phyloP scores from a whole-genome alignment of 2,888 invertebrate species.

The Nycteola revayana region DNA sequence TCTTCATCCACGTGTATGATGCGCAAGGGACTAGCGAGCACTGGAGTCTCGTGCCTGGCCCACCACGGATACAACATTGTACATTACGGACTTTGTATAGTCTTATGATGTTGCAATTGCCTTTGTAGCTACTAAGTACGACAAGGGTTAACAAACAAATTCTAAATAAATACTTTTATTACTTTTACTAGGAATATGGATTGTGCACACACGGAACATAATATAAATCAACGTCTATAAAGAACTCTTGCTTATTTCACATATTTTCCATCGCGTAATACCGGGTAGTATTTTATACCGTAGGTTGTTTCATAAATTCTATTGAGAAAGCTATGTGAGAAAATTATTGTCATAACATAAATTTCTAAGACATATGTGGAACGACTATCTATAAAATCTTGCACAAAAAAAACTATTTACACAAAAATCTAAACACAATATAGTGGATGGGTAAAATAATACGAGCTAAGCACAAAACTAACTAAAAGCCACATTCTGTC shows the following conservation, averaged over 20 bases:
- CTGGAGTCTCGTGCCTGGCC: conserved; percentile 93
- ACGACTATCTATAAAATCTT: too few relatives aligned
- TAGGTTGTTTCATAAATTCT: conserved; percentile 10
- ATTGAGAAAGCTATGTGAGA: conserved; percentile 6
- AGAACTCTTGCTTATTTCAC: conserved; percentile 13
- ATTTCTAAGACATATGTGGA: too few relatives aligned
- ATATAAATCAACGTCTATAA: conserved; percentile 13
- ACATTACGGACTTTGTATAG: conserved; percentile 36
- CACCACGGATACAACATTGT: conserved; percentile 62
- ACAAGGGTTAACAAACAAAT: not conserved
- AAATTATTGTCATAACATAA: too few relatives aligned
- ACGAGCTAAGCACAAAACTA: conserved; percentile 8
- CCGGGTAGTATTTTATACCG: conserved; percentile 22
- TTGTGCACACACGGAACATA: conserved; percentile 17
- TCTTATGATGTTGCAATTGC: conserved; percentile 43
- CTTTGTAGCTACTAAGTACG: conserved; percentile 28
- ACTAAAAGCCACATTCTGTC: conserved; percentile 12
- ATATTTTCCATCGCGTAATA: conserved; percentile 9
- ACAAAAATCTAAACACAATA: too few relatives aligned
- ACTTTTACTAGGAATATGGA: conserved; percentile 8
- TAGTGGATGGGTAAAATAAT: too few relatives aligned
- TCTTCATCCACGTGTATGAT: conserved; percentile 92
- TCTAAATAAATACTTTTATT: too few relatives aligned
- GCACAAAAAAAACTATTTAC: too few relatives aligned
- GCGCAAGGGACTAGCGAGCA: conserved; percentile 89